A percentile compares a stretch with the other conserved stretches of the same genome.
phyloP scores from a whole-genome alignment of 2,888 invertebrate species.

The Pycnomerus fuliginosus region DNA sequence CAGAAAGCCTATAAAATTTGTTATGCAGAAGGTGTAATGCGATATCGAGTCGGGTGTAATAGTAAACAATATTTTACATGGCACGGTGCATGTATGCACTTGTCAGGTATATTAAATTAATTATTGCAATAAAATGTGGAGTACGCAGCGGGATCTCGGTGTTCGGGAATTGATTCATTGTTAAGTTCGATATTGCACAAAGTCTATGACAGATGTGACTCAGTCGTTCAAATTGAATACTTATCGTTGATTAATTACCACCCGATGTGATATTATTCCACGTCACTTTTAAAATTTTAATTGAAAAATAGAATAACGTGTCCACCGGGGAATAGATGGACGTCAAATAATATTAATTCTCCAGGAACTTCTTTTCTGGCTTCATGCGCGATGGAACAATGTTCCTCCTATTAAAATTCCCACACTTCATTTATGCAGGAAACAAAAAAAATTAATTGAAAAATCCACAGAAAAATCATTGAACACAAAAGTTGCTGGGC shows the following conservation, averaged over 20 bases:
- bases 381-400: no score
- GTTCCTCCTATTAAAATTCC: no score
- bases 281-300: constrained; percentile 31
- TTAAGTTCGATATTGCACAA: constrained; percentile 38
- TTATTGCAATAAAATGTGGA: constrained; percentile 38
- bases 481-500: no score
- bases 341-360: no score
- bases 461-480: no score
- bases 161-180: constrained; percentile 37
- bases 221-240: constrained; percentile 33
- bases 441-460: no score
- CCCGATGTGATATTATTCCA: constrained; percentile 31
- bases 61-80: constrained; percentile 27
- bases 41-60: constrained; percentile 16
- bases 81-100: constrained; percentile 27
- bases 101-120: constrained; percentile 29
- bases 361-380: no score
- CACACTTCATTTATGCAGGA: no score
- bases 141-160: constrained; percentile 29
- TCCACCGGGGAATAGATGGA: no score
- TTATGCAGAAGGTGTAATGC: constrained; percentile 13
- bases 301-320: no score
- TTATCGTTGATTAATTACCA: constrained; percentile 33
- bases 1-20: constrained; percentile 12
- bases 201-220: constrained; percentile 40